phyloP scores from a whole-genome alignment of 2,797 vertebrate species.

The Pipistrellus pipistrellus region DNA sequence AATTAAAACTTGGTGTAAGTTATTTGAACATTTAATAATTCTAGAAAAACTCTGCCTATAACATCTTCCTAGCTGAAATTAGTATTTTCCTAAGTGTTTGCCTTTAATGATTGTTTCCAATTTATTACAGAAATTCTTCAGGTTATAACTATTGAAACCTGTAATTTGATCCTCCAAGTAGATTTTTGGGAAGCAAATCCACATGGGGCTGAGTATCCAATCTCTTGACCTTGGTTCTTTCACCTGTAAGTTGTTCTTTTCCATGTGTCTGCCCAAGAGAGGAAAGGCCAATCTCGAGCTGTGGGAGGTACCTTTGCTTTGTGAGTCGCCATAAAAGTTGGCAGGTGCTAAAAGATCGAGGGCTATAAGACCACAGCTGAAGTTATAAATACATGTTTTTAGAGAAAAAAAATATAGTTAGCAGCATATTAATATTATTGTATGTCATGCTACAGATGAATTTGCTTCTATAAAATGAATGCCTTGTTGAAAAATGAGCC shows the following conservation, averaged over 20 bases:
- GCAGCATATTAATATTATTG: constrained; percentile 40
- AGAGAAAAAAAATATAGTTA: neutral
- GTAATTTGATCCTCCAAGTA: neutral
- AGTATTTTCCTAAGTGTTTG: constrained; percentile 45
- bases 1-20: constrained; percentile 64
- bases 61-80: constrained; percentile 30
- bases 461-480: constrained; percentile 66
- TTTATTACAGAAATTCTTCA: constrained; percentile 49
- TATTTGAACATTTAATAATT: constrained; percentile 56
- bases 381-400: neutral
- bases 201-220: neutral
- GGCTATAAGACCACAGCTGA: constrained; percentile 24
- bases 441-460: neutral
- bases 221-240: constrained; percentile 48
- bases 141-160: constrained; percentile 8
- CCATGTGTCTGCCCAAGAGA: constrained; percentile 34
- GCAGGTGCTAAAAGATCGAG: constrained; percentile 32
- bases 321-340: constrained; percentile 56
- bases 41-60: constrained; percentile 32
- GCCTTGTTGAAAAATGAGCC: constrained; percentile 69
- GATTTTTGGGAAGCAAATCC: neutral
- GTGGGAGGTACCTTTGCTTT: constrained; percentile 48
- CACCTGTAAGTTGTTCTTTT: constrained; percentile 67
- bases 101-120: constrained; percentile 50
- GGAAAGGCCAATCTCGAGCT: constrained; percentile 63